phyloP scores from a whole-genome alignment of 35 echinoderm and acorn worm genomes.

The Patiria miniata region DNA sequence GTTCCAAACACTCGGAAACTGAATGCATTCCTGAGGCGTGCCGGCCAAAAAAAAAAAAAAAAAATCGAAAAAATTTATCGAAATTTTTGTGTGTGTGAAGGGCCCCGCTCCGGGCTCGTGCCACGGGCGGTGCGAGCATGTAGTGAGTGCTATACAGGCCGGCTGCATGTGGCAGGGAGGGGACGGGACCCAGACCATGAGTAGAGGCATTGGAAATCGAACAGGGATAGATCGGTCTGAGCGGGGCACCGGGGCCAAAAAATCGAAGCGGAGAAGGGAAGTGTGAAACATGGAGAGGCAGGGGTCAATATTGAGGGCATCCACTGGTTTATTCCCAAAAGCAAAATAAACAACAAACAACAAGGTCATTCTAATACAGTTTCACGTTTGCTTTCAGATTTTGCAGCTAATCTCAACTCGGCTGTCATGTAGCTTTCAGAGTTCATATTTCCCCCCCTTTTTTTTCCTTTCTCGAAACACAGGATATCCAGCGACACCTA shows the following conservation, averaged over 20 bases:
- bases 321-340: too few relatives aligned
- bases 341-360: too few relatives aligned
- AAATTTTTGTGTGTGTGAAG: conserved; percentile 19
- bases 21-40: conserved; percentile 11
- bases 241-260: neutral
- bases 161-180: neutral
- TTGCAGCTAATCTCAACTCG: too few relatives aligned
- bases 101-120: neutral
- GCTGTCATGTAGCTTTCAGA: too few relatives aligned
- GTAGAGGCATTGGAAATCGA: conserved; percentile 17
- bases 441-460: too few relatives aligned
- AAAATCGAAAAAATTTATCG: conserved; percentile 32
- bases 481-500: too few relatives aligned
- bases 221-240: neutral
- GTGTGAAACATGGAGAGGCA: neutral
- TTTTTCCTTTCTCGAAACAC: too few relatives aligned
- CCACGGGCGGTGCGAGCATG: too few relatives aligned
- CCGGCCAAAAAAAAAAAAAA: neutral
- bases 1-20: conserved; percentile 24
- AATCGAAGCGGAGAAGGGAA: neutral
- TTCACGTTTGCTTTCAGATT: too few relatives aligned
- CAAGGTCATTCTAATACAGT: too few relatives aligned
- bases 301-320: conserved; percentile 5
- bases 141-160: neutral
- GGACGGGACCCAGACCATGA: neutral